phyloP scores from a whole-genome alignment of 2,113 vertebrate species.

The Bufo gargarizans region DNA sequence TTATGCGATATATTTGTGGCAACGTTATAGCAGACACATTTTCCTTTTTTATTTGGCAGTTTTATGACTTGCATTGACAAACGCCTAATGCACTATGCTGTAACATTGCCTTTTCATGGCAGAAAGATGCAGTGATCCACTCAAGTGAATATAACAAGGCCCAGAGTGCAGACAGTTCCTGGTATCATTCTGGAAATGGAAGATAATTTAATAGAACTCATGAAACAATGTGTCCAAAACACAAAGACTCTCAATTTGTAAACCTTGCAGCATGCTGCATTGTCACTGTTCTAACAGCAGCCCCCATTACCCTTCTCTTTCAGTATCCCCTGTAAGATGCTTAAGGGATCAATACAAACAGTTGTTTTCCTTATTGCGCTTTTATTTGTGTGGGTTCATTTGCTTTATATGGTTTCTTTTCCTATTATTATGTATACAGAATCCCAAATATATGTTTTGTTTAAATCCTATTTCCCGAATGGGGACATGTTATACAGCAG shows the following conservation, averaged over 20 bases:
- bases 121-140: conserved; percentile 7
- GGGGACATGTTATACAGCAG: no score
- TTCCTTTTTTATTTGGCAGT: not conserved
- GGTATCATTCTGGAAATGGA: conserved; percentile 8
- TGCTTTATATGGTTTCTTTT: not conserved
- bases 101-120: not conserved
- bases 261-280: not conserved
- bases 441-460: no score
- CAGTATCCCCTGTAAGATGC: conserved; percentile 15
- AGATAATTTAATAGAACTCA: conserved; percentile 28
- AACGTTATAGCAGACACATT: not conserved
- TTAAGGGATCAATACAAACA: conserved; percentile 17
- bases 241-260: not conserved
- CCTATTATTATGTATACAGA: not conserved
- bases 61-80: conserved; percentile 30
- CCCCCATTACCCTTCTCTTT: not conserved
- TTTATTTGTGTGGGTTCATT: not conserved
- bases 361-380: not conserved
- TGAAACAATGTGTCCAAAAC: conserved; percentile 8
- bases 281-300: not conserved
- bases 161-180: not conserved
- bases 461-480: no score
- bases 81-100: not conserved
- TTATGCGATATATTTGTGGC: conserved; percentile 6
- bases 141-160: conserved; percentile 37